Conservation (phyloP, 2,113 vertebrate genomes). For the Opisthocomus hoazin region DNA sequence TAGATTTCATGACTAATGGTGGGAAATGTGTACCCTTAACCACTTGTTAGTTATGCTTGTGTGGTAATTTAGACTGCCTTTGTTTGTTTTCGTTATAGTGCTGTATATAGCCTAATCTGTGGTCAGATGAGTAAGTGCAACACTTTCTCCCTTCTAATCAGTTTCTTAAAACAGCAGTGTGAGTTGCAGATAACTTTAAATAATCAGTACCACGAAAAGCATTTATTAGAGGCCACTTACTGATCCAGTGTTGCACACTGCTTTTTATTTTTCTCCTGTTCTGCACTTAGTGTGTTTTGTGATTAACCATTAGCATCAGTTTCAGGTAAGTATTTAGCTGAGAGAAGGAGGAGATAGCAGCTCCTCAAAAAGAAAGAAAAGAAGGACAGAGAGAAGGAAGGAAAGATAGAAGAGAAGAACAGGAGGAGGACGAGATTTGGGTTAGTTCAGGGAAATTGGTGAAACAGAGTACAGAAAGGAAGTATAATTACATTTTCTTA, state of each 20-base stretch:
- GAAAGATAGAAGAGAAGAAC: neutral
- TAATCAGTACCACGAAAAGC: neutral
- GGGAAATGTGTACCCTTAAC: neutral
- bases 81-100: neutral
- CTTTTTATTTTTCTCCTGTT: neutral
- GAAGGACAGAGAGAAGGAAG: neutral
- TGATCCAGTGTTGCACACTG: neutral
- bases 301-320: neutral
- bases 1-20: neutral
- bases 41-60: neutral
- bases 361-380: neutral
- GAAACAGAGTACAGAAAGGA: neutral
- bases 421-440: neutral
- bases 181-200: neutral
- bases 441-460: neutral
- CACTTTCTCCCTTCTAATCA: neutral
- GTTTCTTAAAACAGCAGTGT: neutral
- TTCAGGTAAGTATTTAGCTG: slow-evolving; percentile 29
- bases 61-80: neutral
- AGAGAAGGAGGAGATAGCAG: neutral
- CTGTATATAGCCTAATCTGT: neutral
- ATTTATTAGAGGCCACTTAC: neutral
- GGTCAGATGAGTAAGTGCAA: neutral
- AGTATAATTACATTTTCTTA: neutral
- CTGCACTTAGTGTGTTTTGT: neutral